Percentiles rank a stretch among this genome's conserved stretches.
Conservation (phyloP, 2,888 invertebrate species). For the Deilephila elpenor region DNA sequence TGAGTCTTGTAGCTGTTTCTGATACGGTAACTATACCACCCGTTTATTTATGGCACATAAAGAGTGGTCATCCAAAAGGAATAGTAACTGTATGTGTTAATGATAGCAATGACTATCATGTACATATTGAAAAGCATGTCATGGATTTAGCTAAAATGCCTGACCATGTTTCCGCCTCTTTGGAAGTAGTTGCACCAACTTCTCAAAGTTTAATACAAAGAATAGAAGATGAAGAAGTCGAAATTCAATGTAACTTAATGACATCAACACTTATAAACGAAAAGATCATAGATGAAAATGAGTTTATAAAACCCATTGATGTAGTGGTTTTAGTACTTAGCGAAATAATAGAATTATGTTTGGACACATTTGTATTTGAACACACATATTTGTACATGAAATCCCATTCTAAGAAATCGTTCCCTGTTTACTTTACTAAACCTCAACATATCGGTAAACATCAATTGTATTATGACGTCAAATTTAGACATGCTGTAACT, state of each 20-base stretch:
- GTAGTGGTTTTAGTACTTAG: constrained; percentile 50
- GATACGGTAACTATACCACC: constrained; percentile 60
- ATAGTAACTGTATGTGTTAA: constrained; percentile 50
- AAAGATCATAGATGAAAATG: constrained; percentile 31
- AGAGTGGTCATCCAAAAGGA: constrained; percentile 55
- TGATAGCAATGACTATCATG: constrained; percentile 55
- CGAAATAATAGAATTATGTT: constrained; percentile 55
- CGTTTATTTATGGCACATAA: constrained; percentile 67
- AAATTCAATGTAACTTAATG: constrained; percentile 43
- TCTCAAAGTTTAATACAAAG: constrained; percentile 53
- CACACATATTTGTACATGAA: constrained; percentile 54
- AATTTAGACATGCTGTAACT: constrained; percentile 55
- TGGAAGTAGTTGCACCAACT: constrained; percentile 45
- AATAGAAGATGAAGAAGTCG: constrained; percentile 46
- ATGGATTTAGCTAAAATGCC: constrained; percentile 47
- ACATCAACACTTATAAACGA: constrained; percentile 33
- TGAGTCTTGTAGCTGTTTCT: constrained; percentile 49
- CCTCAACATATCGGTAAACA: constrained; percentile 65
- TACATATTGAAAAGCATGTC: constrained; percentile 59
- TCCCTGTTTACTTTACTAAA: constrained; percentile 64
- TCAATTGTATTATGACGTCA: constrained; percentile 64
- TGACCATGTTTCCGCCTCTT: constrained; percentile 44
- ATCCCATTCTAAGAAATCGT: constrained; percentile 50
- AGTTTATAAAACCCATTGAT: constrained; percentile 43
- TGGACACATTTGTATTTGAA: constrained; percentile 66